phyloP scores from a whole-genome alignment of 1,140 invertebrate species.

The Neomicropteryx cornuta region DNA sequence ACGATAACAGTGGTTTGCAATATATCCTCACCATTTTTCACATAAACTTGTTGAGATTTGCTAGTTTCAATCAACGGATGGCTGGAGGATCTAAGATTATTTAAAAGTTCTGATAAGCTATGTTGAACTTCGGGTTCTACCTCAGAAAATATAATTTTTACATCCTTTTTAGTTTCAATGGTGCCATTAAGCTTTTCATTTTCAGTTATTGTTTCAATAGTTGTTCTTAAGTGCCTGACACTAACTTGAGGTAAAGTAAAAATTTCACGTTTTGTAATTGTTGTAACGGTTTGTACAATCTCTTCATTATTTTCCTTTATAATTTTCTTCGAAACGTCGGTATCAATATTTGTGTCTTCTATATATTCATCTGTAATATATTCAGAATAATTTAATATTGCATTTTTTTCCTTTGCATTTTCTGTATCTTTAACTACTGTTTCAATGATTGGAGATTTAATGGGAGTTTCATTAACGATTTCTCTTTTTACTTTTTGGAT shows the following conservation, averaged over 20 bases:
- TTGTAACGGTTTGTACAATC: constrained; percentile 36
- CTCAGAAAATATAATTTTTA: constrained; percentile 35
- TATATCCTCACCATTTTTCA: too few relatives aligned
- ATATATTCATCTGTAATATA: constrained; percentile 15
- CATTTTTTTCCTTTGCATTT: constrained; percentile 1
- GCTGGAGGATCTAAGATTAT: constrained; percentile 17
- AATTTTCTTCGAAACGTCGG: constrained; percentile 35
- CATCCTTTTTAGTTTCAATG: constrained; percentile 29
- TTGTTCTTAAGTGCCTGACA: constrained; percentile 29
- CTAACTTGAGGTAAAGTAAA: constrained; percentile 24
- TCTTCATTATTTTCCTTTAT: constrained; percentile 31
- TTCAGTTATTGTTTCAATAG: constrained; percentile 29
- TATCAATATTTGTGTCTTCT: constrained; percentile 34
- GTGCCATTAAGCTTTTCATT: constrained; percentile 35
- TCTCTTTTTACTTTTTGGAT: constrained; percentile 40
- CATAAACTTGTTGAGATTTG: too few relatives aligned
- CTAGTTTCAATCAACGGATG: constrained; percentile 32
- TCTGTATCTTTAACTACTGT: constrained; percentile 25
- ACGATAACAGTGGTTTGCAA: too few relatives aligned
- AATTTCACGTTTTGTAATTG: constrained; percentile 34
- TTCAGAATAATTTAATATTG: neutral
- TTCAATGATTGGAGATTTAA: too few relatives aligned
- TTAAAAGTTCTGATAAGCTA: constrained; percentile 27
- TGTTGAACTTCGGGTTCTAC: constrained; percentile 19
- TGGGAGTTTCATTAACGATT: constrained; percentile 39